Conservation (phyloP, 2,888 invertebrate genomes). For the Scrobipalpa costella region DNA sequence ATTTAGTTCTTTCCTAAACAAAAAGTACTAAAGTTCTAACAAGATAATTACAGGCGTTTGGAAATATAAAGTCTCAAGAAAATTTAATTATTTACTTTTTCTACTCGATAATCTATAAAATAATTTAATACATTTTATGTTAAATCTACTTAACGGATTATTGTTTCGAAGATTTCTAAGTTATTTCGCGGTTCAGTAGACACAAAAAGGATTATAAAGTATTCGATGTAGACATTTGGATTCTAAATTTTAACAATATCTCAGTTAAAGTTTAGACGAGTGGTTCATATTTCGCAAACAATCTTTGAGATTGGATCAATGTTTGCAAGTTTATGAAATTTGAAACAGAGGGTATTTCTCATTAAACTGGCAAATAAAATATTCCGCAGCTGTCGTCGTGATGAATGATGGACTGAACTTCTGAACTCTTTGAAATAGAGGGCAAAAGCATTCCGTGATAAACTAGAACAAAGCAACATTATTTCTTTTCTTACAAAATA, state of each 20-base stretch:
- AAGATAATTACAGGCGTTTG: no score
- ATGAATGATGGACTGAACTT: neutral
- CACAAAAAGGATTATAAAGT: constrained; percentile 3
- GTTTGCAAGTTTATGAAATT: constrained; percentile 9
- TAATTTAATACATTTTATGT: no score
- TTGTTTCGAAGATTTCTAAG: neutral
- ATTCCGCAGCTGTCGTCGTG: neutral
- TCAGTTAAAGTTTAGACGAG: neutral
- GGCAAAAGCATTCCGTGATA: neutral
- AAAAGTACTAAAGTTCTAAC: no score
- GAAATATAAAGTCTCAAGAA: no score
- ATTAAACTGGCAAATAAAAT: constrained; percentile 4
- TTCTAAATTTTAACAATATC: neutral
- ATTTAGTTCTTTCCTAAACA: no score
- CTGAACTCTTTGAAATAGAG: neutral
- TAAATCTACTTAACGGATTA: neutral
- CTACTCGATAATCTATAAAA: no score
- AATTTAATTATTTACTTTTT: no score
- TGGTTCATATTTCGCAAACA: neutral
- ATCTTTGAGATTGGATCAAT: neutral
- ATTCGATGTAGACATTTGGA: neutral
- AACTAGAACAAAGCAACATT: neutral
- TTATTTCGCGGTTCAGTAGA: neutral
- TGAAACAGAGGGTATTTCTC: constrained; percentile 11
- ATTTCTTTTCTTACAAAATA: neutral